phyloP scores from a whole-genome alignment of 2,113 vertebrate genomes.

The Scatophagus argus region DNA sequence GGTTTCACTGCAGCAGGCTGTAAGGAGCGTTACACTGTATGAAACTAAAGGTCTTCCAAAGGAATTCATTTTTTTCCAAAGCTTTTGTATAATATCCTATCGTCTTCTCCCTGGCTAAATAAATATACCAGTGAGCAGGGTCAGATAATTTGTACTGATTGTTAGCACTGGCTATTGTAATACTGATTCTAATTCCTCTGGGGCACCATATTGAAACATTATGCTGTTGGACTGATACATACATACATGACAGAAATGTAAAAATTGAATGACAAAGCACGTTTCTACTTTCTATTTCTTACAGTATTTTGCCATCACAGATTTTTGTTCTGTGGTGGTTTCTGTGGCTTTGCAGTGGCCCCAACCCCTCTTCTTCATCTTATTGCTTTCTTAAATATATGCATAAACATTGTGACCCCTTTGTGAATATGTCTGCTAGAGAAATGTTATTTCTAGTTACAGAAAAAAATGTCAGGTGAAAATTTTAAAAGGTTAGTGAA shows the following conservation, averaged over 20 bases:
- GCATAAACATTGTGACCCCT: background rate
- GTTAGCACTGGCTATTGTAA: background rate
- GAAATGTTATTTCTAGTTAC: background rate
- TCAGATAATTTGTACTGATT: background rate
- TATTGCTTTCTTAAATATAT: background rate
- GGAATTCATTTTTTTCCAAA: background rate
- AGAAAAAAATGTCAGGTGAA: background rate
- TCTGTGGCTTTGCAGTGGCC: background rate
- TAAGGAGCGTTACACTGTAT: background rate
- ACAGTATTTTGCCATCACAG: background rate
- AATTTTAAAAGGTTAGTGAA: background rate
- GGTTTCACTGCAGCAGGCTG: constrained; percentile 15
- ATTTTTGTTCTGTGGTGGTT: background rate
- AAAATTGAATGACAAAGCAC: background rate
- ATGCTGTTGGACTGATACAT: background rate
- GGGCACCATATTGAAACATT: background rate
- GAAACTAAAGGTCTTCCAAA: constrained; percentile 26
- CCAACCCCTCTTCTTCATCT: background rate
- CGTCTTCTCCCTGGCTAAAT: background rate
- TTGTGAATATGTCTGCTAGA: background rate
- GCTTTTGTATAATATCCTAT: background rate
- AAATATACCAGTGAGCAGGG: background rate
- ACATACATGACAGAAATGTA: background rate
- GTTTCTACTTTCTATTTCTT: background rate
- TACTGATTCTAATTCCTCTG: background rate